Evolutionary conservation across 2,113 vertebrate species (phyloP).

Genomic region (Isurus oxyrinchus): DNA sequence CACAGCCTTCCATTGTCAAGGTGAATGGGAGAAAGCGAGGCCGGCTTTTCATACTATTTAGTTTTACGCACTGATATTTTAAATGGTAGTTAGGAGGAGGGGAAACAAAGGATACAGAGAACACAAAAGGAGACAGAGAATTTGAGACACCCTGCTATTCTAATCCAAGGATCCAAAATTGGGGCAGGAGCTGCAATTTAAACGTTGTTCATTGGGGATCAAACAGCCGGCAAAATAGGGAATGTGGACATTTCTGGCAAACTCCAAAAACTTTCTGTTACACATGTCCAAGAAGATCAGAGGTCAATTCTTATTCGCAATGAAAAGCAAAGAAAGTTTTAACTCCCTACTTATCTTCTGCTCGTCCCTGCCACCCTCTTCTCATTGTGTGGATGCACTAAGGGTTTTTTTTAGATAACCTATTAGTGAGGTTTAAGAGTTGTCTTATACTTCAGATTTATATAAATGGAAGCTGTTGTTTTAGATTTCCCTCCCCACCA

Average conservation of each 20-base stretch:
- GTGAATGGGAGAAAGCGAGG: not conserved
- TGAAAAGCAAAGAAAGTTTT: not conserved
- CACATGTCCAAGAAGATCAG: not conserved
- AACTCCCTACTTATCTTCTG: not conserved
- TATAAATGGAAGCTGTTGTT: not conserved
- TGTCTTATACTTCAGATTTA: not conserved
- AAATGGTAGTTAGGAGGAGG: not conserved
- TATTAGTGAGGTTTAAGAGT: not conserved
- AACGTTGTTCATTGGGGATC: not conserved
- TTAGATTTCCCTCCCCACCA: not conserved
- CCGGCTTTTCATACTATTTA: not conserved
- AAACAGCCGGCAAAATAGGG: not conserved
- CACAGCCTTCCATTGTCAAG: too few relatives aligned
- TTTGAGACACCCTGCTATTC: not conserved
- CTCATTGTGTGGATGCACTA: not conserved
- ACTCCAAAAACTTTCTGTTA: not conserved
- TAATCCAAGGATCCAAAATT: not conserved
- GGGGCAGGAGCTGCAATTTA: not conserved
- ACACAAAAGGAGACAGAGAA: not conserved
- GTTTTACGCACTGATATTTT: not conserved
- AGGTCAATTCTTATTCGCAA: not conserved
- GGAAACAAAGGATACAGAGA: not conserved
- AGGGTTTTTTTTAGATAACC: not conserved
- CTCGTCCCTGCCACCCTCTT: not conserved
- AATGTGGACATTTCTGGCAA: not conserved